A percentile compares a stretch with the other conserved stretches of the same genome.
Conservation (phyloP, 2,888 invertebrate species). For the Melanophora roralis region DNA sequence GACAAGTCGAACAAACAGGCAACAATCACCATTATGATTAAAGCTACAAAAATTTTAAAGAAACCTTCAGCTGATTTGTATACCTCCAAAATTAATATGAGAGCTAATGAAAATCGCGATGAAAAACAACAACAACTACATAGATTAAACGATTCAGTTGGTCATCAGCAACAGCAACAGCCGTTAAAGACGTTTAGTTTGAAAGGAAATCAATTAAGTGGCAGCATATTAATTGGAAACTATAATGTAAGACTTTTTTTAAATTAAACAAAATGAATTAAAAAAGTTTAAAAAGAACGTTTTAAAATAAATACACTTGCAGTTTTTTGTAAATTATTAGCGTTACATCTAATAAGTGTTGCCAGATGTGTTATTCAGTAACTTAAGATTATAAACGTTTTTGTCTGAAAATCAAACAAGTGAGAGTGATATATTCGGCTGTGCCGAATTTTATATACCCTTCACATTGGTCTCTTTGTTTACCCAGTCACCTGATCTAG, state of each 20-base stretch:
- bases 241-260: slow-evolving; percentile 83
- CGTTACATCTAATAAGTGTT: background rate
- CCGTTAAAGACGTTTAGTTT: slow-evolving; percentile 86
- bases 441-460: too few relatives aligned
- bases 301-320: background rate
- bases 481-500: too few relatives aligned
- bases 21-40: slow-evolving; percentile 66
- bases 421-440: too few relatives aligned
- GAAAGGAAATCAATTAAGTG: slow-evolving; percentile 86
- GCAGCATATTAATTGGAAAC: slow-evolving; percentile 90
- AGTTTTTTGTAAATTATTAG: background rate
- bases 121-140: slow-evolving; percentile 10
- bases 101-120: slow-evolving; percentile 63
- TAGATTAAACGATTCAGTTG: slow-evolving; percentile 16
- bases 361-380: background rate
- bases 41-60: slow-evolving; percentile 70
- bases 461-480: too few relatives aligned
- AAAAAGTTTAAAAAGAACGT: too few relatives aligned
- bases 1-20: slow-evolving; percentile 3
- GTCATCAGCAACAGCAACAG: slow-evolving; percentile 34
- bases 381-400: too few relatives aligned
- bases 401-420: too few relatives aligned
- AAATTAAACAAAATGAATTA: background rate
- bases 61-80: slow-evolving; percentile 67
- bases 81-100: slow-evolving; percentile 71